Base-by-base conservation (phyloP, 2,888 invertebrate species). In the Stenichneumon culpator region DNA sequence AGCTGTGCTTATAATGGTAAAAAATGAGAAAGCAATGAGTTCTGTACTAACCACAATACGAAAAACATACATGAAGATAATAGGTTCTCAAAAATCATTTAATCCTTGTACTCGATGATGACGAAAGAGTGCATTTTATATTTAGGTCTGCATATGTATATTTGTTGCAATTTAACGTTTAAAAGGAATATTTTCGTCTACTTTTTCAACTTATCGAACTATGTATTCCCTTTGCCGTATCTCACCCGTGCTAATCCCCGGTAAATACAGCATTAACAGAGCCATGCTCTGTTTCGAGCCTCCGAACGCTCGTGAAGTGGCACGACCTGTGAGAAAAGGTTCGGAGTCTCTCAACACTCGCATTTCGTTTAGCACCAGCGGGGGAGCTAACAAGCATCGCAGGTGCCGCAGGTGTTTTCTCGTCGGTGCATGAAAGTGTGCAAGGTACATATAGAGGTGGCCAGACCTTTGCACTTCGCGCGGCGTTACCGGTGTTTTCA, bases 391-490 rank as follows among this genome's bases (percentile, higher is more conserved):
- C 78, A 69, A 79, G 74, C 54, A n/a, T 70, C 32, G 69, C 82
- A 82, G 84, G 84, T 82, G 79, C 74, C 82, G 69, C 84, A 84
- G 84, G 84, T 84, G 82, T 74, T 82, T 84, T 82, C 36, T 54
- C 67, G 36, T 14, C 52, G 69, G 65, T n/a, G 50, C 52, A 54
- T 36, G 52, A 65, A 1, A 16, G 16, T 16, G 54, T 47, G 22
- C 72, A 44, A 54, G 44, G 75, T 74, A 16, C 32, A 63, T 28
- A 28, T 63, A 63, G 28, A 28, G 25, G 32, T 28, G 16, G 28
- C 32, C 32, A 63, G 63, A 63, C 70, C 67, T 83, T 86, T 80
- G 72, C 86, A 80, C 83, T 83, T 73, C 77, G 68, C 50, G 75
- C 63, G 47, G 75, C 69, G 47, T 68, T 69, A 73, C 39, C 80